These are phyloP conservation scores for Pipistrellus kuhlii DNA, from an alignment of 2,797 vertebrate genomes.

Conservation along the genomic window DNA sequence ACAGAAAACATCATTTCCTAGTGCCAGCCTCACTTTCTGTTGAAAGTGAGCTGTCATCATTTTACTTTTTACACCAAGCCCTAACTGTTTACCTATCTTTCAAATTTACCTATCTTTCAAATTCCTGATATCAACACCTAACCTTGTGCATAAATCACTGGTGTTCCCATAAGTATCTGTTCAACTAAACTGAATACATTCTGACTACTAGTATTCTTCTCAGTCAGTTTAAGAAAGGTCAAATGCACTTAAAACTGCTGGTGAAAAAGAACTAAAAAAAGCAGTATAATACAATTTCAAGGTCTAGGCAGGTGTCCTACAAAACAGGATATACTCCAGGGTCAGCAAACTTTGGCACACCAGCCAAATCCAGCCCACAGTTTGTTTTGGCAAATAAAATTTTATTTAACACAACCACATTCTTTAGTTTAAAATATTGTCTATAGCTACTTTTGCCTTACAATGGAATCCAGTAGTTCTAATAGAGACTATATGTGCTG, in stretches of 20 bases:
- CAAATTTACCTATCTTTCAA: constrained; percentile 24
- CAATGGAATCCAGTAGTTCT: neutral
- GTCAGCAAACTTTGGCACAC: neutral
- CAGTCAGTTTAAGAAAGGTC: constrained; percentile 1
- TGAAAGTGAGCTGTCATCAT: neutral
- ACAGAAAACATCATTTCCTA: neutral
- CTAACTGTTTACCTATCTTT: neutral
- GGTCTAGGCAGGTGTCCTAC: neutral
- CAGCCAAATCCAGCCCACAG: constrained; percentile 5
- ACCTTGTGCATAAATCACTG: neutral
- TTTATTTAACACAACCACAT: neutral
- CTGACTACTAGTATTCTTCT: neutral
- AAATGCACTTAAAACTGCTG: neutral
- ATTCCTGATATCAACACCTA: neutral
- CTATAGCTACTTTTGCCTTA: neutral
- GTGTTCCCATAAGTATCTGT: neutral
- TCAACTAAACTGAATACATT: constrained; percentile 40
- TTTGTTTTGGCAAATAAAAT: constrained; percentile 22
- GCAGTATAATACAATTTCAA: neutral
- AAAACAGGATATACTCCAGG: neutral
- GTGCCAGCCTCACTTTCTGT: neutral
- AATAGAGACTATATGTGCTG: neutral
- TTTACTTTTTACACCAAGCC: neutral
- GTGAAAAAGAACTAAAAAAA: neutral
- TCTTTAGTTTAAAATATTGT: neutral